phyloP scores from a whole-genome alignment of 1,140 invertebrate genomes.

The Frieseomelitta varia region DNA sequence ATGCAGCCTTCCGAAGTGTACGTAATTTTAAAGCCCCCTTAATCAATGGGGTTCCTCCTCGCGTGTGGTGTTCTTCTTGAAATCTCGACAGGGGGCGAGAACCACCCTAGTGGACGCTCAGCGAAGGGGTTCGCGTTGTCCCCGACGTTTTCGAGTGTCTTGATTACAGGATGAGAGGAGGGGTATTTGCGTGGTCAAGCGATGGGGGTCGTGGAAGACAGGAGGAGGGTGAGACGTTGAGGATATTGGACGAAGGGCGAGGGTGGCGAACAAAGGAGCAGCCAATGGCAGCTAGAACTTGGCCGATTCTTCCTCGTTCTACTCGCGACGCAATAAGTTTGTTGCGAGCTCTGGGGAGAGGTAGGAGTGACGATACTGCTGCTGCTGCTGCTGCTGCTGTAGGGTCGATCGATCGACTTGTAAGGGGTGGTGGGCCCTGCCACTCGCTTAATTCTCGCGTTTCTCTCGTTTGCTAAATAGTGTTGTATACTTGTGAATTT shows the following conservation, averaged over 20 bases:
- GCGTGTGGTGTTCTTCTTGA: background rate
- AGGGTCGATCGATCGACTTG: slow-evolving; percentile 3
- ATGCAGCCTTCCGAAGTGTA: too few relatives aligned
- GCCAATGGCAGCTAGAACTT: background rate
- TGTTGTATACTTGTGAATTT: too few relatives aligned
- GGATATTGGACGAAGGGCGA: slow-evolving; percentile 9
- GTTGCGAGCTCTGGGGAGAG: background rate
- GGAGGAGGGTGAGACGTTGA: background rate
- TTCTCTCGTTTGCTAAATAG: too few relatives aligned
- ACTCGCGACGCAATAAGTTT: slow-evolving; percentile 14
- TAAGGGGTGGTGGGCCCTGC: background rate
- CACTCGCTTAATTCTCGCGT: background rate
- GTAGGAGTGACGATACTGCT: background rate
- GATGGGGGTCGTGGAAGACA: background rate
- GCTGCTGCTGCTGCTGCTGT: too few relatives aligned
- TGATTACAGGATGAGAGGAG: background rate
- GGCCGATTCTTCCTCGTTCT: background rate
- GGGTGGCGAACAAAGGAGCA: slow-evolving; percentile 16
- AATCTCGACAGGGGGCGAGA: background rate
- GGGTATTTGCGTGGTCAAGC: slow-evolving; percentile 13
- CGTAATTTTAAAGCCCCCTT: too few relatives aligned
- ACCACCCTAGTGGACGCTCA: background rate
- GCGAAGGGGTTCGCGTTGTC: background rate
- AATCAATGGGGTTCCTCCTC: background rate
- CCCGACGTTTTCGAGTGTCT: background rate